Conservation (phyloP, 2,888 invertebrate genomes). For the Phytoseiulus persimilis region DNA sequence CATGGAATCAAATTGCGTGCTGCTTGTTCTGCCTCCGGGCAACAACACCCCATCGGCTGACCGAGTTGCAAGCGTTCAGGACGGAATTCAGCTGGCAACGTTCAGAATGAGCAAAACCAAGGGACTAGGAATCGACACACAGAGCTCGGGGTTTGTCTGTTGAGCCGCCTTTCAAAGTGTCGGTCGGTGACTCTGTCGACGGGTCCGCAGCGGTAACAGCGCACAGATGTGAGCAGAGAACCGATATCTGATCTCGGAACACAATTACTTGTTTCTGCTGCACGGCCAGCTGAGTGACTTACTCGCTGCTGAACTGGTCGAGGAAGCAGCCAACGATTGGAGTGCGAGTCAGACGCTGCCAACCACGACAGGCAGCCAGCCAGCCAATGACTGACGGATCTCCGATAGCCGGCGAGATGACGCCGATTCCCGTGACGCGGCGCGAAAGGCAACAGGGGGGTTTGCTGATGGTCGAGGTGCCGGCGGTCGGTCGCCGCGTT, state of each 20-base stretch:
- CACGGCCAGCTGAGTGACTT: background rate
- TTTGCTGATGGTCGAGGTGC: background rate
- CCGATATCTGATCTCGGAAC: constrained; percentile 38
- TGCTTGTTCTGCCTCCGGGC: background rate
- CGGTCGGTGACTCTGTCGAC: background rate
- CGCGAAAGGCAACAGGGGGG: background rate
- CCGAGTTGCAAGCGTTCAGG: background rate
- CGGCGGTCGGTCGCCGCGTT: background rate
- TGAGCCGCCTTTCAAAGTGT: background rate
- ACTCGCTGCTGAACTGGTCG: background rate
- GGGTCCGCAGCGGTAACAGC: background rate
- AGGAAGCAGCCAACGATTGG: background rate
- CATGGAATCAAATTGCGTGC: background rate
- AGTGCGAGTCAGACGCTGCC: background rate
- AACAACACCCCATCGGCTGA: background rate
- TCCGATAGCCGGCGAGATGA: constrained; percentile 30
- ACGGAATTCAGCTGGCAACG: background rate
- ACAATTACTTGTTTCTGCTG: constrained; percentile 37
- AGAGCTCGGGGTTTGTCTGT: background rate
- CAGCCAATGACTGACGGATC: constrained; percentile 14
- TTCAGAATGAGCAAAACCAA: background rate
- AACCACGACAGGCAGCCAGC: background rate
- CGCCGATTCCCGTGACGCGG: background rate
- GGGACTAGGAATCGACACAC: background rate
- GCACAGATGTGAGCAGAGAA: constrained; percentile 10